Evolutionary conservation across 2,888 invertebrate species (phyloP), one percentile per base, ranked within the genome.

Genomic region (Scaptomyza caliginosa): DNA sequence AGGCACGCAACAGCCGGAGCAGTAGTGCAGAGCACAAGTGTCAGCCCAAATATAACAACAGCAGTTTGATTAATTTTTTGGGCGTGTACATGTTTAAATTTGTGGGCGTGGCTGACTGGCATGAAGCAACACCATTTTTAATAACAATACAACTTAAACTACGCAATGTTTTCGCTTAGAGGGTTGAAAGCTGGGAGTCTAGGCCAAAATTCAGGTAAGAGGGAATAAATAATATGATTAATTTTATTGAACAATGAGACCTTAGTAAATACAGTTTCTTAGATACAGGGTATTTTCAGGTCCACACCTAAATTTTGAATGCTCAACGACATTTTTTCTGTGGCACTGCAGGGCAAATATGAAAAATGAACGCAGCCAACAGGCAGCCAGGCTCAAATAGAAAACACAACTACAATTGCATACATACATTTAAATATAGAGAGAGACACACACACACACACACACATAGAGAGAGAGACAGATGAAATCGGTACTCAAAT

Each of bases 1-100:
- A 46, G 66, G 52, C 71, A 70, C 56, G 62, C 76, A 66, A 24
- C 26, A 17, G 23, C 51, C 52, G 49, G 38, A 55, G n/a, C 45
- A 16, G 46, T 30, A 26, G 26, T 34, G 13, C 36, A 13, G 43
- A 16, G 40, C 28, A 24, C 42, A 43, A 48, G 23, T 45, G 34
- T 24, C 42, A 51, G 43, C 26, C 21, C 39, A 51, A 58, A 70
- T 77, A 79, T 85, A 77, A 72, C 79, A 82, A 75, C 83, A 86
- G 88, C 64, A 82, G 88, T 65, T 85, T 87, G 83, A 87, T 87
- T 87, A 82, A 87, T 87, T 86, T 32, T 74, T 62, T 45, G 65
- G 83, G 83, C 83, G 88, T 82, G 46, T 49, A 67, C 66, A 49
- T 71, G 64, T 60, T 69, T 64, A 82, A 87, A 75, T 77, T 75